phyloP scores from a whole-genome alignment of 2,113 vertebrate genomes.

The Tupaia chinensis region DNA sequence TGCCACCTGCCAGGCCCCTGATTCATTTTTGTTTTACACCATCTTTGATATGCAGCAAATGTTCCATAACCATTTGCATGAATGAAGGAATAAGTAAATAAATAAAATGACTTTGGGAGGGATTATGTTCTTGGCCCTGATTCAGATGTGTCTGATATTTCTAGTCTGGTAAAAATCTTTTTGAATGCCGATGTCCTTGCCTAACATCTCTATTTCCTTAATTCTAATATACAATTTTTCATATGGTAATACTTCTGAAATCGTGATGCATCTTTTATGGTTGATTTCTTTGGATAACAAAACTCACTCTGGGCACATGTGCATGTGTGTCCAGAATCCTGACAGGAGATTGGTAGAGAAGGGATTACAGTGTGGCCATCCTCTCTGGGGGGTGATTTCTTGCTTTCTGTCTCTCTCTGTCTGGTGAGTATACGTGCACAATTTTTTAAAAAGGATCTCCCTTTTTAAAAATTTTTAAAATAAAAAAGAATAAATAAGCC shows the following conservation, averaged over 20 bases:
- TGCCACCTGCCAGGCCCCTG: background rate
- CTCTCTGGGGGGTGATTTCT: no score
- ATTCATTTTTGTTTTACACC: background rate
- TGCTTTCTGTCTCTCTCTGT: no score
- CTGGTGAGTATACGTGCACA: no score
- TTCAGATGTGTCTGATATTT: conserved; percentile 7
- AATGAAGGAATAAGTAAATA: conserved; percentile 49
- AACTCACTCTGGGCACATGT: no score
- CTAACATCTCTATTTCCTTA: conserved; percentile 22
- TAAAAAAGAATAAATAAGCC: no score
- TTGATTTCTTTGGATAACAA: conserved; percentile 34
- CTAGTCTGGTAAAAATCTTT: conserved; percentile 31
- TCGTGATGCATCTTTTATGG: background rate
- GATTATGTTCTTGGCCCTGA: background rate
- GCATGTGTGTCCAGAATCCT: no score
- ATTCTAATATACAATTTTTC: conserved; percentile 11
- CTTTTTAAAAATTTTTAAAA: no score
- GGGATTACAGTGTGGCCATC: no score
- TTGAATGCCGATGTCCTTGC: background rate
- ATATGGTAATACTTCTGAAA: conserved; percentile 49
- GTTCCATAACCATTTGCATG: background rate
- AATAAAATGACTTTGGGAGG: conserved; percentile 22
- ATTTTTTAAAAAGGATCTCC: no score
- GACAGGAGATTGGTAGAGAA: no score
- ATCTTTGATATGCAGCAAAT: conserved; percentile 4